Percentiles rank a stretch among this genome's conserved stretches.
These are phyloP conservation scores for Gallinago jamesoni DNA, from an alignment of 2,113 vertebrate genomes.

Conservation along the genomic window DNA sequence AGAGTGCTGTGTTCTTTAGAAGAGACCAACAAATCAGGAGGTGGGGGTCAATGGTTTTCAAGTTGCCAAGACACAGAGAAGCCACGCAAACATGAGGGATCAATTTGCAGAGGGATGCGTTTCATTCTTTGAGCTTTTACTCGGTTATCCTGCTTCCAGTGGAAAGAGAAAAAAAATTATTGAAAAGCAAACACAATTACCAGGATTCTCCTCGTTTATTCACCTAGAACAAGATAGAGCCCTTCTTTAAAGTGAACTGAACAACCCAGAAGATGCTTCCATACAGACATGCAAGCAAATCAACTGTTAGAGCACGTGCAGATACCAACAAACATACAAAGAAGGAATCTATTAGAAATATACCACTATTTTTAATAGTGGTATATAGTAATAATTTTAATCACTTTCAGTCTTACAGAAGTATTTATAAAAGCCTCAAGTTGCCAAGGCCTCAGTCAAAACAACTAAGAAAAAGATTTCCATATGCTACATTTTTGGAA, in stretches of 20 bases:
- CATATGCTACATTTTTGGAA: neutral
- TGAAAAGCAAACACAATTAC: neutral
- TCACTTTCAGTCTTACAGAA: neutral
- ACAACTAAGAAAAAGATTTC: neutral
- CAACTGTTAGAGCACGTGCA: neutral
- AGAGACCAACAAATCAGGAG: neutral
- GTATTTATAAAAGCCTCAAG: neutral
- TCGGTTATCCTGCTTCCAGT: neutral
- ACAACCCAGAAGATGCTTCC: neutral
- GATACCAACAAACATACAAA: neutral
- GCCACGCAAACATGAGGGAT: fast-evolving
- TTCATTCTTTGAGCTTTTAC: neutral
- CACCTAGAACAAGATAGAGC: neutral
- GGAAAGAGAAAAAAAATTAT: neutral
- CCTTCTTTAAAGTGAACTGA: neutral
- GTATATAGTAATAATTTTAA: neutral
- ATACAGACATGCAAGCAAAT: neutral
- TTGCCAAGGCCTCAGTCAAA: neutral
- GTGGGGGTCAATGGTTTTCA: neutral
- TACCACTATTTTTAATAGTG: neutral
- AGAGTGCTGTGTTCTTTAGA: neutral
- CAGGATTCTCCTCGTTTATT: neutral
- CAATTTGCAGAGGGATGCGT: neutral
- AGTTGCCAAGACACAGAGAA: neutral
- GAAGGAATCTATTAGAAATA: neutral